Evolutionary conservation across 1,140 invertebrate genomes (phyloP).

Genomic region (Cryptotermes secundus): DNA sequence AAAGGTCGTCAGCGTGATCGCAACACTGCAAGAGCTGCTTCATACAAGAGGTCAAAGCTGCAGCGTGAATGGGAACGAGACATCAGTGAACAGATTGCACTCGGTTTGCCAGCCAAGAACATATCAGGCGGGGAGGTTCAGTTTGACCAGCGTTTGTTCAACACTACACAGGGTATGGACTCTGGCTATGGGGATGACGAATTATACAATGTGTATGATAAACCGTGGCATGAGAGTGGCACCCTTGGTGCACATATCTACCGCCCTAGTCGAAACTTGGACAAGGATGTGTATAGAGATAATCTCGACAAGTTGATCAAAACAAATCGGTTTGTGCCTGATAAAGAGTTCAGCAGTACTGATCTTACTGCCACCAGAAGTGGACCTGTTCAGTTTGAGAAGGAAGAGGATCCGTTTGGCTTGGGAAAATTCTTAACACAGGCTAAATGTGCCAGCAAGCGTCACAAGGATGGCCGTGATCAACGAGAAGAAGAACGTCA

Average conservation of each 20-base stretch:
- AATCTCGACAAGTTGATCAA: conserved; percentile 85
- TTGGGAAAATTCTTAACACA: conserved; percentile 96
- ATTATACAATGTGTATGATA: too few species aligned
- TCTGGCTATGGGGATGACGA: conserved; percentile 98
- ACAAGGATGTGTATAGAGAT: conserved; percentile 87
- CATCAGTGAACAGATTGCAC: conserved; percentile 97
- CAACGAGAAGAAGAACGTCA: conserved; percentile 47
- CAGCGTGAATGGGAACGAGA: conserved; percentile 94
- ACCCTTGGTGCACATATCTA: too few species aligned
- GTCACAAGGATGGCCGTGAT: conserved; percentile 50
- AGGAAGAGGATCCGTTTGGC: conserved; percentile 94
- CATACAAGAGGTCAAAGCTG: too few species aligned
- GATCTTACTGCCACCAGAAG: conserved; percentile 70
- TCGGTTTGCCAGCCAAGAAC: conserved; percentile 90
- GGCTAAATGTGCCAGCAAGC: conserved; percentile 82
- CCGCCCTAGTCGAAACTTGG: too few species aligned
- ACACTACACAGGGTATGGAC: conserved; percentile 93
- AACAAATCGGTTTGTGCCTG: conserved; percentile 93
- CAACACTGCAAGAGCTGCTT: too few species aligned
- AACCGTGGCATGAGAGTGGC: too few species aligned
- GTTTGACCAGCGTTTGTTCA: conserved; percentile 96
- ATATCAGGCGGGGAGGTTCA: too few species aligned
- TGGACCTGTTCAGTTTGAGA: conserved; percentile 96
- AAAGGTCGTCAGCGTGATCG: too few species aligned
- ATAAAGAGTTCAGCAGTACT: conserved; percentile 93